Evolutionary conservation across 2,797 vertebrate genomes (phyloP).

Genomic region (Sebastiscus tertius): DNA sequence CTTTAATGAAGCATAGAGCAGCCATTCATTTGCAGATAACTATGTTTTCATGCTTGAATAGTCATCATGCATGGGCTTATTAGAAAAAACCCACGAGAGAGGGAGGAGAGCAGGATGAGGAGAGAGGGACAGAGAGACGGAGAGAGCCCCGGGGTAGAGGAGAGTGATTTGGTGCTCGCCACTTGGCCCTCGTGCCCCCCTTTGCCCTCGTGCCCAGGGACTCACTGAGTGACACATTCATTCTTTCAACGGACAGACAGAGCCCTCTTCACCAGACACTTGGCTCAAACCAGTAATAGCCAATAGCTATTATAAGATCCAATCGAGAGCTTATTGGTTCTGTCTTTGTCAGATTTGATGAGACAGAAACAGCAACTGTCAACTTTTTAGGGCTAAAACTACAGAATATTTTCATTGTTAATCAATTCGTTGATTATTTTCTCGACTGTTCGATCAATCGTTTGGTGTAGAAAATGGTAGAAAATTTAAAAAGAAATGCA

Average conservation of each 20-base stretch:
- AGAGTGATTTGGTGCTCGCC: constrained; percentile 82
- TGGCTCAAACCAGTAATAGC: constrained; percentile 47
- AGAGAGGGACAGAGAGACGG: constrained; percentile 41
- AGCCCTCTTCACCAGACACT: constrained; percentile 70
- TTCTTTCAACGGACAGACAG: constrained; percentile 67
- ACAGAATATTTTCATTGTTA: neutral
- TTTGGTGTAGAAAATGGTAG: neutral
- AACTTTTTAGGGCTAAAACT: neutral
- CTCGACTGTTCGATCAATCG: neutral
- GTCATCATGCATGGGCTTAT: constrained; percentile 83
- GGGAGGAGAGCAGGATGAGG: constrained; percentile 53
- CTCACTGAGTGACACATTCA: constrained; percentile 79
- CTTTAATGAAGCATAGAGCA: constrained; percentile 98
- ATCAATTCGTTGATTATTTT: neutral
- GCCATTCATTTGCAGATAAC: constrained; percentile 98
- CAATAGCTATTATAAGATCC: constrained; percentile 62
- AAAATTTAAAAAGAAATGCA: neutral
- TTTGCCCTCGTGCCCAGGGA: constrained; percentile 74
- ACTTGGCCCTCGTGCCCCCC: constrained; percentile 73
- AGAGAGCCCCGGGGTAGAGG: constrained; percentile 67
- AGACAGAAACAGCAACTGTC: constrained; percentile 12
- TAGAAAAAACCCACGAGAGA: constrained; percentile 81
- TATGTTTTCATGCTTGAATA: constrained; percentile 94
- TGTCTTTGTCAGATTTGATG: constrained; percentile 28
- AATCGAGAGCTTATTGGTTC: constrained; percentile 27